These are phyloP conservation scores for Eurypyga helias DNA, from an alignment of 2,113 vertebrate genomes.

Conservation along the genomic window DNA sequence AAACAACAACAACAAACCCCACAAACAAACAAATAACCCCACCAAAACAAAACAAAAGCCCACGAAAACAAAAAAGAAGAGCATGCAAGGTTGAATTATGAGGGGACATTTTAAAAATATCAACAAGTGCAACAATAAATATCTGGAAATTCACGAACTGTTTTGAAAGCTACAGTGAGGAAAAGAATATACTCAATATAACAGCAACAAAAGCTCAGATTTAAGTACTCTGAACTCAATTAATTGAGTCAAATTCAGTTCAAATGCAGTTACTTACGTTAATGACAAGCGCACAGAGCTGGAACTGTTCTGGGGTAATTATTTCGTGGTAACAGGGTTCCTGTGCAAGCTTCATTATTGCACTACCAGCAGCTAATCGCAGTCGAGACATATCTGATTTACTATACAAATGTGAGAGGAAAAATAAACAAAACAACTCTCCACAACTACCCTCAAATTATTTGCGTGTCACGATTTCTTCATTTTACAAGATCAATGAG, in stretches of 20 bases:
- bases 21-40: too few species aligned
- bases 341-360: slow-evolving; percentile 99
- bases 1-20: too few species aligned
- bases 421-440: slow-evolving; percentile 9
- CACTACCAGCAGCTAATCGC: slow-evolving; percentile 94
- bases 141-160: not conserved
- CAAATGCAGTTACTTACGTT: slow-evolving; percentile 85
- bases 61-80: not conserved
- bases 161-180: not conserved
- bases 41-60: too few species aligned
- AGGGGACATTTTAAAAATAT: not conserved
- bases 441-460: not conserved
- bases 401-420: slow-evolving; percentile 76
- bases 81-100: not conserved
- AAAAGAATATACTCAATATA: not conserved
- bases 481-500: not conserved
- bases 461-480: not conserved
- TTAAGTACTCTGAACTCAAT: not conserved
- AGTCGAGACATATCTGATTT: slow-evolving; percentile 99
- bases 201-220: not conserved
- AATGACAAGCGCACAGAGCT: slow-evolving; percentile 97
- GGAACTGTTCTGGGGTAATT: slow-evolving; percentile 98
- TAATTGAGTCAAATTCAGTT: not conserved
- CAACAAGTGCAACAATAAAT: not conserved
- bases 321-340: slow-evolving; percentile 99